These are phyloP conservation scores for Drosophila suzukii DNA, from an alignment of 1,140 invertebrate genomes.

Conservation along the genomic window DNA sequence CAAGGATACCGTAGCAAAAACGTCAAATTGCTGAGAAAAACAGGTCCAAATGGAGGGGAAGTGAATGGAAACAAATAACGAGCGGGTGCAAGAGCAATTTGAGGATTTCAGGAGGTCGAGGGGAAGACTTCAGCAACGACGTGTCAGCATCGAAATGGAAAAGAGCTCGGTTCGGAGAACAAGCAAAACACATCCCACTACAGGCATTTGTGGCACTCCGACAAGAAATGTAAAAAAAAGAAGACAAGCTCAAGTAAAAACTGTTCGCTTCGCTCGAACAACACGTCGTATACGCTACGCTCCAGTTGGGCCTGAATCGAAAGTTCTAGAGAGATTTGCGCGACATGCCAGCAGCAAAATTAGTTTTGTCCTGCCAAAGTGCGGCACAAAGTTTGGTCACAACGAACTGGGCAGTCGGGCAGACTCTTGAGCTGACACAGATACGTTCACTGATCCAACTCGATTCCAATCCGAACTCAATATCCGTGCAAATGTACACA, in stretches of 20 bases:
- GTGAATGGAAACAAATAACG: conserved; percentile 20
- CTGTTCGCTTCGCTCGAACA: conserved; percentile 51
- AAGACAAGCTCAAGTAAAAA: conserved; percentile 27
- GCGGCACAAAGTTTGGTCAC: conserved; percentile 41
- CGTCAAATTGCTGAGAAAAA: conserved; percentile 35
- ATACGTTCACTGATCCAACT: conserved; percentile 31
- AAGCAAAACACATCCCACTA: conserved; percentile 61
- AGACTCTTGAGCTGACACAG: conserved; percentile 26
- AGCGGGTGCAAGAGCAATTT: conserved; percentile 2
- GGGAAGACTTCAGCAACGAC: conserved; percentile 39
- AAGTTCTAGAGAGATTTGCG: conserved; percentile 44
- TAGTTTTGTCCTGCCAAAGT: conserved; percentile 49
- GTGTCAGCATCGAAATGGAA: conserved; percentile 66
- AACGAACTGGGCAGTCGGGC: conserved; percentile 35
- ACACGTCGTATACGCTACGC: conserved; percentile 64
- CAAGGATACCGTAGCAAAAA: conserved; percentile 41
- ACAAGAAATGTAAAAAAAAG: conserved; percentile 23
- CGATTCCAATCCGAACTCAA: conserved; percentile 51
- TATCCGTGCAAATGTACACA: conserved; percentile 39
- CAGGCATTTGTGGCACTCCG: conserved; percentile 55
- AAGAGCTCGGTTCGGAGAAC: conserved; percentile 35
- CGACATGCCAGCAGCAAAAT: conserved; percentile 59
- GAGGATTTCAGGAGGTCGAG: conserved; percentile 1
- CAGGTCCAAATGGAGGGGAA: conserved; percentile 5
- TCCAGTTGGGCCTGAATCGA: conserved; percentile 35